A percentile compares a stretch with the other conserved stretches of the same genome.
These are phyloP conservation scores for Petrophora chlorosata DNA, from an alignment of 2,888 invertebrate genomes.

Conservation along the genomic window DNA sequence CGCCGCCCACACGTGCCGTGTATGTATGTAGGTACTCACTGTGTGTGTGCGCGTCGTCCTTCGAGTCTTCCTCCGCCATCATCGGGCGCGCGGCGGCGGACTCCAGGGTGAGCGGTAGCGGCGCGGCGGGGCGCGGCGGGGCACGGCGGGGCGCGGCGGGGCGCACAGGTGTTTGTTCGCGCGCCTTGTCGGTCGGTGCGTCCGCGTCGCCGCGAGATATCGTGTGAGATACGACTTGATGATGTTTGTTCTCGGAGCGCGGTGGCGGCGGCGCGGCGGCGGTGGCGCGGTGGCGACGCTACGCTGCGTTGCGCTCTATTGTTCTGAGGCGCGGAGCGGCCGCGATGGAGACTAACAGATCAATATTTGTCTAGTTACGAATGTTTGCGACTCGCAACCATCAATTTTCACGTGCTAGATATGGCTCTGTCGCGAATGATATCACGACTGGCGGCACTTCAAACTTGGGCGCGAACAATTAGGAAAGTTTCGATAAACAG, in stretches of 20 bases:
- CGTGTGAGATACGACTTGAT: not conserved
- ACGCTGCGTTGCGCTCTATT: too few species aligned
- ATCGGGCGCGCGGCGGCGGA: not conserved
- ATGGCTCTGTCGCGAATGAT: not conserved
- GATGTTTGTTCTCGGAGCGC: not conserved
- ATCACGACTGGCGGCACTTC: not conserved
- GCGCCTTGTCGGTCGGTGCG: conserved; percentile 9
- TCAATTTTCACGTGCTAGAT: conserved; percentile 11
- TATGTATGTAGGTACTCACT: not conserved
- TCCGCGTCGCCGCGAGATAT: not conserved
- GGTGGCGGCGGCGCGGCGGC: too few species aligned
- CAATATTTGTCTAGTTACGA: not conserved
- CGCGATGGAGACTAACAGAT: not conserved
- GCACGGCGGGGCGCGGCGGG: not conserved
- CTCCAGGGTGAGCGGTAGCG: not conserved
- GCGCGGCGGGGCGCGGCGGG: not conserved
- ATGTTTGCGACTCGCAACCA: not conserved
- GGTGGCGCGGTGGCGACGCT: too few species aligned
- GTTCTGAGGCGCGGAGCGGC: too few species aligned
- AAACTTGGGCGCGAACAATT: not conserved
- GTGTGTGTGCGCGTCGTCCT: not conserved
- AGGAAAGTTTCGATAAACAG: too few species aligned
- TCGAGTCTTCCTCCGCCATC: not conserved
- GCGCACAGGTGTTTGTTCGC: not conserved
- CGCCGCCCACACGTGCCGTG: not conserved